These are phyloP conservation scores for Allobates femoralis DNA, from an alignment of 2,797 vertebrate genomes.

Conservation along the genomic window DNA sequence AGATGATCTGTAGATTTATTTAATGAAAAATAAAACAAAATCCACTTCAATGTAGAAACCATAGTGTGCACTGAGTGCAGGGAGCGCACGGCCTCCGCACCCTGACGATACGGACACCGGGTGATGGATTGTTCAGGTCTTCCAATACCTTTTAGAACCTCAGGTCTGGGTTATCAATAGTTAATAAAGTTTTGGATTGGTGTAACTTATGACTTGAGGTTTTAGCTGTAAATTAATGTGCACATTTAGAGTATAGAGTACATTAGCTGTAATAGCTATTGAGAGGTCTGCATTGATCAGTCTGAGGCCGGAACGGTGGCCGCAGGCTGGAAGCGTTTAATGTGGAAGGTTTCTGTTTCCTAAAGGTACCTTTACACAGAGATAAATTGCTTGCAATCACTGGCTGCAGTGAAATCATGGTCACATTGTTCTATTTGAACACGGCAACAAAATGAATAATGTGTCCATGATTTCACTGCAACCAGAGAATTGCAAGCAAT, in stretches of 20 bases:
- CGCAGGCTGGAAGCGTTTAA: conserved; percentile 26
- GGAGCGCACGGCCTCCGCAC: background rate
- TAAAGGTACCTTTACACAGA: too few species aligned
- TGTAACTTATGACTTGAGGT: background rate
- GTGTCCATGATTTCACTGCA: too few species aligned
- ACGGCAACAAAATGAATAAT: too few species aligned
- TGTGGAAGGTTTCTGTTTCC: background rate
- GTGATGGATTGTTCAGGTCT: background rate
- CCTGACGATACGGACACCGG: background rate
- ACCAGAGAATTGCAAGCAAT: too few species aligned
- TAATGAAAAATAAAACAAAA: too few species aligned
- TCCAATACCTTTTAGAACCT: background rate
- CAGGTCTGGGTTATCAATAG: background rate
- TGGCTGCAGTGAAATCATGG: too few species aligned
- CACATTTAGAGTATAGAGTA: conserved; percentile 5
- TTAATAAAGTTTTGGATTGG: background rate
- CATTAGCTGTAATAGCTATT: conserved; percentile 29
- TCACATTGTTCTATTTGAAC: too few species aligned
- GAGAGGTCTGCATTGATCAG: background rate
- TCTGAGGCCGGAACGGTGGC: background rate
- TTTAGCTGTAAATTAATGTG: conserved; percentile 29
- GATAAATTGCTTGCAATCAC: too few species aligned
- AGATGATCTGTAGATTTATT: too few species aligned
- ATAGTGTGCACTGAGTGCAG: background rate
- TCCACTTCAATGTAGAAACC: background rate